Evolutionary conservation across 2,888 invertebrate species (phyloP), one percentile per base, ranked within the genome.

Genomic region (Thecocarcelia acutangulata): DNA sequence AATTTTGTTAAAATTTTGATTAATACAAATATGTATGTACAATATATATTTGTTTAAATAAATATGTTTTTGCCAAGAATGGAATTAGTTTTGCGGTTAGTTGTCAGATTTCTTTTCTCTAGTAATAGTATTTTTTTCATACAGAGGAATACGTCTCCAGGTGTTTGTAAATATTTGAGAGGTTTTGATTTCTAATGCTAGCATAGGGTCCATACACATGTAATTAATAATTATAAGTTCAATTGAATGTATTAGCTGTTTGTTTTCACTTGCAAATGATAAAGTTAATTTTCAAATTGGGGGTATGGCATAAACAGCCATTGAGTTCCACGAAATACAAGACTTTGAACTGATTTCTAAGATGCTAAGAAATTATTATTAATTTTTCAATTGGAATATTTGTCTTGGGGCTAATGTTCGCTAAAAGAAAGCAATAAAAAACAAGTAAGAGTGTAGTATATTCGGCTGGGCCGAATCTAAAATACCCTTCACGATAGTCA

Each of bases 1-100:
- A 61, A 50, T 66, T 75, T 28, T 3, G 69, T n/a, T 64, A 58
- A 64, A 46, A 78, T 15, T 72, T 78, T 42, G 48, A 59, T 79
- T 79, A 73, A 79, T 59, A 50, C 44, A 46, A 28, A 70, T 68
- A 52, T 33, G 33, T 24, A 24, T 5, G 2, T 24, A 3, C 24
- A 33, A n/a, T 9, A 33, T 8, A 33, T 33, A 1, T 33, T 9
- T 8, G 33, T 1, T n/a, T n/a, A 8, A 33, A 9, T 33, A 9
- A 33, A 33, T 33, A 8, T 33, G 8, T 9, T 46, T 12, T 54
- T 73, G 28, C 17, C 50, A 58, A 64, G 50, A 58, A 37, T 8
- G n/a, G 37, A 50, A 66, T 37, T 73, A 79, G 52, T 61, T 61
- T 58, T 68, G 33, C 40, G 24, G n/a, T 59, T 46, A 28, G 17